phyloP scores from a whole-genome alignment of 2,888 invertebrate species.

The Amaurobius ferox region DNA sequence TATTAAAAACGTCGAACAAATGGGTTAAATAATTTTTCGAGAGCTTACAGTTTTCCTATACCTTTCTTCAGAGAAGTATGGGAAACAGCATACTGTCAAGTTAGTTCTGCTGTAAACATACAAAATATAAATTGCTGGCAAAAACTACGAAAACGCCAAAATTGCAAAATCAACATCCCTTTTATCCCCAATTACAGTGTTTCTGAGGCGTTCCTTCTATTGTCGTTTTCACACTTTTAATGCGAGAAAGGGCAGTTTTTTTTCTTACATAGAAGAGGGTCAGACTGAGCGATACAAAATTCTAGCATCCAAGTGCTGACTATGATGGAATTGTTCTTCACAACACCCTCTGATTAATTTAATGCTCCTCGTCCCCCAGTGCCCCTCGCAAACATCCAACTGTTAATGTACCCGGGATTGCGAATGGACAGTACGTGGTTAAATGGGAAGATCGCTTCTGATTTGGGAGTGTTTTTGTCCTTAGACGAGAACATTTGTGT shows the following conservation, averaged over 20 bases:
- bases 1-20: too few relatives aligned
- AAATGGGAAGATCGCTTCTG: constrained; percentile 52
- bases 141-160: background rate
- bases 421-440: constrained; percentile 65
- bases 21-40: too few relatives aligned
- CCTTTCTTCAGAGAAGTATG: too few relatives aligned
- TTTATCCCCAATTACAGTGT: background rate
- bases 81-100: too few relatives aligned
- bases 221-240: background rate
- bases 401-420: constrained; percentile 60
- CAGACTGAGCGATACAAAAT: too few relatives aligned
- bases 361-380: constrained; percentile 46
- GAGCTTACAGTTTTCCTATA: too few relatives aligned
- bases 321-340: constrained; percentile 62
- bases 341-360: constrained; percentile 69
- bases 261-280: background rate
- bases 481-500: background rate
- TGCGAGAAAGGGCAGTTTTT: background rate
- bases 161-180: background rate
- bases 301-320: constrained; percentile 47
- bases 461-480: constrained; percentile 1
- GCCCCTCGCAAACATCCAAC: constrained; percentile 26
- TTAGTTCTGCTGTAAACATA: too few relatives aligned
- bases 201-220: background rate
- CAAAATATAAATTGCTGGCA: too few relatives aligned